Conservation (phyloP, 2,888 invertebrate species). For the Amiota minor region DNA sequence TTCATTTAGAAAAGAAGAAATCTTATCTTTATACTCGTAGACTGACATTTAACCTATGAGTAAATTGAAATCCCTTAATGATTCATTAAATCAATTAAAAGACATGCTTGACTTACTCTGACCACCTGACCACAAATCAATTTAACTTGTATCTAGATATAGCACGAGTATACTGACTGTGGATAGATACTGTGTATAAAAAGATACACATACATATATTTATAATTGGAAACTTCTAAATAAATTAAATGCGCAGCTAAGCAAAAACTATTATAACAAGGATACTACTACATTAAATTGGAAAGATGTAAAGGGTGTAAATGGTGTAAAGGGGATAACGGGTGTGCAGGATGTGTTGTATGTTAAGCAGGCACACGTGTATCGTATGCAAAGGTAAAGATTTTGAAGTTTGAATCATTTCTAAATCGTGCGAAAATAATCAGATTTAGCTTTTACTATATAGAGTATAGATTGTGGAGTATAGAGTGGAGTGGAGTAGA, state of each 20-base stretch:
- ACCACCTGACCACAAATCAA: constrained; percentile 21
- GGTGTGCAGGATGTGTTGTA: too few relatives aligned
- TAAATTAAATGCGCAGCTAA: constrained; percentile 14
- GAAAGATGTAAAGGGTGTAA: not conserved
- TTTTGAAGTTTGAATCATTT: not conserved
- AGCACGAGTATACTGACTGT: too few relatives aligned
- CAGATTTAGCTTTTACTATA: not conserved
- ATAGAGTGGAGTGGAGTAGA: not conserved
- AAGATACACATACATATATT: not conserved
- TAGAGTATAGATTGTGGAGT: not conserved
- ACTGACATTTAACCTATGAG: too few relatives aligned
- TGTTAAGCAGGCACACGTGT: constrained; percentile 18
- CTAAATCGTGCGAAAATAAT: constrained; percentile 26
- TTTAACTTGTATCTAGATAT: not conserved
- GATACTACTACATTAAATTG: constrained; percentile 31
- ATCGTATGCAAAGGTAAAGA: constrained; percentile 16
- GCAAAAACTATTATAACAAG: not conserved
- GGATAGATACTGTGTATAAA: not conserved
- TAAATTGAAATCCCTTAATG: too few relatives aligned
- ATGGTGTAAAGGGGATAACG: too few relatives aligned
- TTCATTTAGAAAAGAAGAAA: too few relatives aligned
- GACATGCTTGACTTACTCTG: not conserved
- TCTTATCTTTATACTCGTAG: too few relatives aligned
- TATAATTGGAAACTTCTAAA: constrained; percentile 14
- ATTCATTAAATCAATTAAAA: too few relatives aligned